Conservation (phyloP, 2,888 invertebrate species). For the Mechanitis messenoides region DNA sequence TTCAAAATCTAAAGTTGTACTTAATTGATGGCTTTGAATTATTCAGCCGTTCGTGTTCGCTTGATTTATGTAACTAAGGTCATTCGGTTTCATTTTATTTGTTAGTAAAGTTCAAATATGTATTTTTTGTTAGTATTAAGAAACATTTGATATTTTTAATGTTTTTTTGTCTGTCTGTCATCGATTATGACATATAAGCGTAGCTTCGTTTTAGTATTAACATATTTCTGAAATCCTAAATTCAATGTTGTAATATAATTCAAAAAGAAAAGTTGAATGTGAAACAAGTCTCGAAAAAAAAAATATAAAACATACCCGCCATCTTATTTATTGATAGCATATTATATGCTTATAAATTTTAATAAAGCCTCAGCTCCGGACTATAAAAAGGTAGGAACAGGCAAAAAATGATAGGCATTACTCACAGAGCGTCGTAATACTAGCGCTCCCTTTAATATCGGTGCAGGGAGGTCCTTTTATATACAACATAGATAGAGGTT, state of each 20-base stretch:
- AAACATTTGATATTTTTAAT: neutral
- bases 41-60: slow-evolving; percentile 27
- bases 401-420: slow-evolving; percentile 54
- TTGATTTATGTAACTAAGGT: slow-evolving; percentile 16
- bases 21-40: slow-evolving; percentile 35
- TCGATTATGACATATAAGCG: too few relatives aligned
- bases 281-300: neutral
- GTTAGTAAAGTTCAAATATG: slow-evolving; percentile 10
- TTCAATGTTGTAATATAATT: too few relatives aligned
- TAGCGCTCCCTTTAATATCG: slow-evolving; percentile 38
- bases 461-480: slow-evolving; percentile 39
- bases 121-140: slow-evolving; percentile 4
- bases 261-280: too few relatives aligned
- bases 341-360: slow-evolving; percentile 52
- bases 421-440: slow-evolving; percentile 42
- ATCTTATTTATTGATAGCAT: slow-evolving; percentile 45
- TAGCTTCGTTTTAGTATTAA: too few relatives aligned
- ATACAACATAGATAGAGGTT: slow-evolving; percentile 32
- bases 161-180: too few relatives aligned
- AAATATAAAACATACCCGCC: neutral
- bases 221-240: too few relatives aligned
- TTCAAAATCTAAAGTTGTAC: slow-evolving; percentile 32
- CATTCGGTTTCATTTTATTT: slow-evolving; percentile 16
- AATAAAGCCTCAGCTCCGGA: slow-evolving; percentile 41
- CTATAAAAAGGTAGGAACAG: slow-evolving; percentile 44